These are phyloP conservation scores for human DNA, from an alignment of 2,113 vertebrate species.

Conservation along the genomic window DNA sequence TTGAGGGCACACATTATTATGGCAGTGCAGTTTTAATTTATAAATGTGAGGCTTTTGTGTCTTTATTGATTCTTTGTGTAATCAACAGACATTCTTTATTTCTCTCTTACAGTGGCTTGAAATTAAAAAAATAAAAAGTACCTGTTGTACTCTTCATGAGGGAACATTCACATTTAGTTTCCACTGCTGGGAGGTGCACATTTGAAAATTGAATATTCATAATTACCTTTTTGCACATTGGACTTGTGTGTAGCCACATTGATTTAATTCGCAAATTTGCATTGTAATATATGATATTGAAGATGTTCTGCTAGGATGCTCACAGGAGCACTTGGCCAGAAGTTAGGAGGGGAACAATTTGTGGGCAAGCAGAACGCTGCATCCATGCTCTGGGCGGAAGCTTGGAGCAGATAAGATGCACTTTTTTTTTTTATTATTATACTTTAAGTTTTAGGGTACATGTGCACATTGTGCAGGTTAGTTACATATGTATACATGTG, in stretches of 20 bases:
- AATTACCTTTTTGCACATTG: not conserved
- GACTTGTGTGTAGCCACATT: not conserved
- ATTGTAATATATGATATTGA: not conserved
- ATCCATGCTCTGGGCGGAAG: not conserved
- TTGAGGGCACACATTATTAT: not conserved
- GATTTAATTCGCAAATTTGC: not conserved
- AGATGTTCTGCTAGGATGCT: not conserved
- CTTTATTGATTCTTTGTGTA: not conserved
- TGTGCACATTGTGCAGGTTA: too few relatives aligned
- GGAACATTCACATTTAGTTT: not conserved
- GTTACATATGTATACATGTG: too few relatives aligned
- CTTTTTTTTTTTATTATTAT: too few relatives aligned
- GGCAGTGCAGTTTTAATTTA: not conserved
- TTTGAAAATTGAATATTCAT: not conserved
- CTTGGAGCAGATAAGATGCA: constrained; percentile 35
- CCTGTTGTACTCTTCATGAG: not conserved
- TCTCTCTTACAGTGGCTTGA: not conserved
- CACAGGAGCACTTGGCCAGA: not conserved
- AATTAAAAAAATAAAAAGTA: not conserved
- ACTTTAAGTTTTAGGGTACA: too few relatives aligned
- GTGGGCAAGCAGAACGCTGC: not conserved
- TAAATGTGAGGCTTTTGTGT: not conserved
- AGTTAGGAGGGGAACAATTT: constrained; percentile 30
- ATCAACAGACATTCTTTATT: not conserved
- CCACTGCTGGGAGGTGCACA: not conserved